Evolutionary conservation across 2,113 vertebrate species (phyloP), one percentile per base, ranked within the genome.

Genomic region (Syngnathus scovelli): DNA sequence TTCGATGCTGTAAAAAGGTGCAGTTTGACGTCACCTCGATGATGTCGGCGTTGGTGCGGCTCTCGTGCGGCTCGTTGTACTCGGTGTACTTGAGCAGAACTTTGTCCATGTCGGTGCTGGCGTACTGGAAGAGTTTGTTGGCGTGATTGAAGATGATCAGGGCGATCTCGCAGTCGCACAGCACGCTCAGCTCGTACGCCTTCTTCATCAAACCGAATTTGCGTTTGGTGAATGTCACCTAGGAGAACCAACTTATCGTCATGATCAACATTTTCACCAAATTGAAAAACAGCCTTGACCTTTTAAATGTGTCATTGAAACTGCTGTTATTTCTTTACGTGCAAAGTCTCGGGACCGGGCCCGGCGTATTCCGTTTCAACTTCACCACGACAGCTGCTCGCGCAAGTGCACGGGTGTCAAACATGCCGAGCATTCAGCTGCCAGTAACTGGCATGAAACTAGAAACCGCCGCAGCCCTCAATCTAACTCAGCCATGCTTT

Each of bases 21-120:
- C 7, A 12, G 10, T 15, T 4, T 27, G 9, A n/a, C n/a, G 19
- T 66, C 78, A 96, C 95, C 95, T 98, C 95, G 0, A 98, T 95
- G 79, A 98, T 98, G 79, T 98, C 95, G 0, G 95, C 93, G 0
- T 96, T 98, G 88, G 95, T 98, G 75, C 95, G 88, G 87, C 95
- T 96, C 92, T 98, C 95, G 0, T 98, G 95, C 0, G 95, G 95
- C 83, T 98, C 95, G 0, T 95, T 98, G 92, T 98, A 96, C 89
- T 98, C 95, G 0, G 95, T 98, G 90, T 98, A 98, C 79, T 98
- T 98, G 85, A 98, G 95, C 76, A 98, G 86, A 72, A 98, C 95
- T 83, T 96, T 98, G 91, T 96, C 95, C 95, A 98, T 98, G 91
- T 98, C 95, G 0, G 95, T 98, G 90, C 94, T 96, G 90, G 95